These are phyloP conservation scores for Euclidia mi DNA, from an alignment of 2,888 invertebrate genomes.

Conservation along the genomic window DNA sequence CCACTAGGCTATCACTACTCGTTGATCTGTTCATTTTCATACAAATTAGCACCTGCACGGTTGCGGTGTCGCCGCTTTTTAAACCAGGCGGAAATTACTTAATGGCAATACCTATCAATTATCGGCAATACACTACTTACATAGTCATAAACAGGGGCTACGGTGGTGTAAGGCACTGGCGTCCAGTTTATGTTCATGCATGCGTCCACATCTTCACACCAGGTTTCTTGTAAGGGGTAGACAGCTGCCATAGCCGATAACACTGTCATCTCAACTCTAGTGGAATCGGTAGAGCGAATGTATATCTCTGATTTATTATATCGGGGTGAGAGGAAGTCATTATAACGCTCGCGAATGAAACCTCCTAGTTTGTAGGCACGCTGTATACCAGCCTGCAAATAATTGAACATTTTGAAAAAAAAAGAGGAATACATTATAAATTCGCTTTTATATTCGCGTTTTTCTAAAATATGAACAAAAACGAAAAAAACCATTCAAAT, in stretches of 20 bases:
- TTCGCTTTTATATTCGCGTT: too few relatives aligned
- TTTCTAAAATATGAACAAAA: too few relatives aligned
- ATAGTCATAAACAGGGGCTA: slow-evolving; percentile 26
- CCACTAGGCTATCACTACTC: too few relatives aligned
- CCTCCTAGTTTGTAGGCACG: slow-evolving; percentile 59
- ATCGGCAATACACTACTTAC: slow-evolving; percentile 11
- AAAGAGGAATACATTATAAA: too few relatives aligned
- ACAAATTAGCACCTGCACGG: too few relatives aligned
- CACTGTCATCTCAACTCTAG: slow-evolving; percentile 69
- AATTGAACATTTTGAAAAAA: too few relatives aligned
- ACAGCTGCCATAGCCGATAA: slow-evolving; percentile 65
- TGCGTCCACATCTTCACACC: slow-evolving; percentile 47
- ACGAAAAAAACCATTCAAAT: too few relatives aligned
- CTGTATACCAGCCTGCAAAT: slow-evolving; percentile 56
- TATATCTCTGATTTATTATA: slow-evolving; percentile 71
- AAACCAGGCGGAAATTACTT: too few relatives aligned
- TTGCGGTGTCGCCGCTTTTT: too few relatives aligned
- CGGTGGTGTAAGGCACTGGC: slow-evolving; percentile 66
- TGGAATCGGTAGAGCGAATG: slow-evolving; percentile 70
- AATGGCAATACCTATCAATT: too few relatives aligned
- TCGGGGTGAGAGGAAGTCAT: slow-evolving; percentile 53
- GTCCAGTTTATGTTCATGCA: slow-evolving; percentile 53
- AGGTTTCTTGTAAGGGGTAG: slow-evolving; percentile 55
- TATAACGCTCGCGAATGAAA: slow-evolving; percentile 61
- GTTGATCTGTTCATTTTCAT: too few relatives aligned